These are phyloP conservation scores for Luscinia luscinia DNA, from an alignment of 2,797 vertebrate species.

Conservation along the genomic window DNA sequence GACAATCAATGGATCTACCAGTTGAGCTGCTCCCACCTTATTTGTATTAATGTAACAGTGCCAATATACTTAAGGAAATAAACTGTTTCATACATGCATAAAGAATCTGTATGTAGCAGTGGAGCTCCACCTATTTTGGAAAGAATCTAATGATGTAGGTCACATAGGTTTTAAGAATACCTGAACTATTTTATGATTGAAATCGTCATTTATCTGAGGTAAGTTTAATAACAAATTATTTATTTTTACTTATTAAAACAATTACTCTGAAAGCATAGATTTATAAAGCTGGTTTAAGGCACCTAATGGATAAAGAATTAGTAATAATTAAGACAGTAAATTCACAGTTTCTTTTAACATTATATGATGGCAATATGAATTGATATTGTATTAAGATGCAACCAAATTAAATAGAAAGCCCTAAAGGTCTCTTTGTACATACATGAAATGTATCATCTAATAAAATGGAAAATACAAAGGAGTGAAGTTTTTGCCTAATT, in stretches of 20 bases:
- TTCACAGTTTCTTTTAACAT: neutral
- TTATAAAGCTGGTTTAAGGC: neutral
- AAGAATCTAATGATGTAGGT: neutral
- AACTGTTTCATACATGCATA: neutral
- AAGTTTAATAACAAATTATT: slow-evolving; percentile 39
- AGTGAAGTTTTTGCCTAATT: neutral
- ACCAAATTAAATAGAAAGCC: neutral
- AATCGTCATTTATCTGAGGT: slow-evolving; percentile 11
- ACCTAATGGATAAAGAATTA: neutral
- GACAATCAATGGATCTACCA: slow-evolving; percentile 41
- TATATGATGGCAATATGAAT: neutral
- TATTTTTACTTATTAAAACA: slow-evolving; percentile 36
- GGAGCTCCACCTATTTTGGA: neutral
- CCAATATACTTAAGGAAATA: neutral
- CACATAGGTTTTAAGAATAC: neutral
- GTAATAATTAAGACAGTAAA: neutral
- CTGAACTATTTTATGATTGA: neutral
- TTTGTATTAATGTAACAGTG: neutral
- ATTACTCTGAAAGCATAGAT: neutral
- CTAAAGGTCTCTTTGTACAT: slow-evolving; percentile 4
- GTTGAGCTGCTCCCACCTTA: neutral
- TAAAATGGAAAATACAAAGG: neutral
- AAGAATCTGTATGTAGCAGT: neutral
- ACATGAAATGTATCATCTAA: slow-evolving; percentile 4
- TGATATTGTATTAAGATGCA: neutral